A percentile compares a stretch with the other conserved stretches of the same genome.
Evolutionary conservation across 2,797 vertebrate species (phyloP).

Genomic region (Garrulus glandarius): DNA sequence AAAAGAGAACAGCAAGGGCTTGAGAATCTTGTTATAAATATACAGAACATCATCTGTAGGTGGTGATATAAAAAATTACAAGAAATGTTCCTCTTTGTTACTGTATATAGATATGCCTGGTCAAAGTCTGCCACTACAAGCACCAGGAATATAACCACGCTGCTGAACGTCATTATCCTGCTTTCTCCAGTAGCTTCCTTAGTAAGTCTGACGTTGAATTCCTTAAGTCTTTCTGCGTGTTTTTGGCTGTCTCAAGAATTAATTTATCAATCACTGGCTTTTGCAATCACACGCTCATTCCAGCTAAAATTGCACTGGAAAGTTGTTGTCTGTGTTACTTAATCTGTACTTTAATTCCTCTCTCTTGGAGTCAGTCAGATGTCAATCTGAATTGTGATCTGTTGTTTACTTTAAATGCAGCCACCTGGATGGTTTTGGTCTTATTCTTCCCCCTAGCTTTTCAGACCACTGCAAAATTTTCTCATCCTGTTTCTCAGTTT

Average conservation of each 20-base stretch:
- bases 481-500: background rate
- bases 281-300: background rate
- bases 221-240: background rate
- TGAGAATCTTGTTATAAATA: slow-evolving; percentile 27
- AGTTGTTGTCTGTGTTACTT: background rate
- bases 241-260: background rate
- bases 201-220: background rate
- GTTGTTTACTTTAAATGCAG: background rate
- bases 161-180: background rate
- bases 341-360: background rate
- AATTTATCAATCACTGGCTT: background rate
- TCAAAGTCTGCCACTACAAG: slow-evolving; percentile 49
- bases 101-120: background rate
- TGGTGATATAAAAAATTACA: slow-evolving; percentile 49
- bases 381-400: background rate
- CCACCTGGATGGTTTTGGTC: background rate
- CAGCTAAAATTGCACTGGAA: background rate
- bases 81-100: slow-evolving; percentile 17
- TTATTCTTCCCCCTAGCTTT: background rate
- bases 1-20: slow-evolving; percentile 48
- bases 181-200: background rate
- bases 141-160: background rate
- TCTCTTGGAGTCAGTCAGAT: background rate
- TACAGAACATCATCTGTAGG: slow-evolving; percentile 20
- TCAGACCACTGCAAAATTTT: background rate